Conservation (phyloP, 1,140 invertebrate genomes). For the Pseudomyrmex dendroicus region DNA sequence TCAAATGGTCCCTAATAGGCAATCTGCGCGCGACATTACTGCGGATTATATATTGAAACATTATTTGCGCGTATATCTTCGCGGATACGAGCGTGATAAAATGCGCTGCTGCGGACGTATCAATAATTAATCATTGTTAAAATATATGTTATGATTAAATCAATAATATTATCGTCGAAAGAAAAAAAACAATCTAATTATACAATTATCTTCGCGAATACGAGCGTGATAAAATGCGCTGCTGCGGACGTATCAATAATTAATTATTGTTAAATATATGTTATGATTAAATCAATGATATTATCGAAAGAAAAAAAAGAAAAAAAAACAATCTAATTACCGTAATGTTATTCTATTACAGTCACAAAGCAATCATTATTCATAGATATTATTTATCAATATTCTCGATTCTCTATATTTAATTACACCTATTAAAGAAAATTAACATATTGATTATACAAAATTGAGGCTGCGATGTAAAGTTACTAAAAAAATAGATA, state of each 20-base stretch:
- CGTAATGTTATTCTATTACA: background rate
- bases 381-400: too few relatives aligned
- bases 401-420: too few relatives aligned
- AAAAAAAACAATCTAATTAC: background rate
- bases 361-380: too few relatives aligned
- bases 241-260: background rate
- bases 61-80: conserved; percentile 43
- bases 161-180: background rate
- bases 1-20: conserved; percentile 29
- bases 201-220: conserved; percentile 3
- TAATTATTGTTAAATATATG: background rate
- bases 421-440: background rate
- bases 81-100: background rate
- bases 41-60: conserved; percentile 31
- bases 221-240: background rate
- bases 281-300: background rate
- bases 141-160: background rate
- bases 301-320: background rate
- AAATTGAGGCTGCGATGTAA: background rate
- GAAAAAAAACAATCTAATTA: background rate
- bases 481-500: background rate
- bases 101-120: background rate
- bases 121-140: background rate
- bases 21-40: conserved; percentile 27
- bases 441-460: background rate